Evolutionary conservation across 1,140 invertebrate genomes (phyloP).

Genomic region (Oreohelix idahoensis): DNA sequence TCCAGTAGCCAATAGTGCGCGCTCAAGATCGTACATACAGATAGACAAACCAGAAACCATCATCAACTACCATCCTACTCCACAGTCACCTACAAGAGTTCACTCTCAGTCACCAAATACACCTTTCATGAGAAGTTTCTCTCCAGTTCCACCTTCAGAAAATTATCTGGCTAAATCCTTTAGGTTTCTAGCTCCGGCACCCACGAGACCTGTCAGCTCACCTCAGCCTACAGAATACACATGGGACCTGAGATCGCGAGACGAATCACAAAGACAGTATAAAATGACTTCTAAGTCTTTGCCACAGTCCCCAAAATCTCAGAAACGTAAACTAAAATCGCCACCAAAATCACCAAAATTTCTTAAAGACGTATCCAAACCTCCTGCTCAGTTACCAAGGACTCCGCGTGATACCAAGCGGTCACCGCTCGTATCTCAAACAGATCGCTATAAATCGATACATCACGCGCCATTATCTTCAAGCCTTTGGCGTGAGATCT

Average conservation of each 20-base stretch:
- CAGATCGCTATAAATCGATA: not conserved
- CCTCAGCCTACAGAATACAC: not conserved
- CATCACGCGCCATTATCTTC: not conserved
- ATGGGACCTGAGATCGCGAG: not conserved
- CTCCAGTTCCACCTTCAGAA: not conserved
- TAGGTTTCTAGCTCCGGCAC: not conserved
- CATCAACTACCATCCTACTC: not conserved
- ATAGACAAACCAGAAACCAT: constrained; percentile 6
- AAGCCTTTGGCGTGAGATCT: not conserved
- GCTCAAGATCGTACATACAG: not conserved
- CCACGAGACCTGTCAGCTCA: not conserved
- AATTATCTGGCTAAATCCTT: not conserved
- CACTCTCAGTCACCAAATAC: not conserved
- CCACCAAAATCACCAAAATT: not conserved
- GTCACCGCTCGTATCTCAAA: not conserved
- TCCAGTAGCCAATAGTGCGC: not conserved
- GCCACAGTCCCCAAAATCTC: not conserved
- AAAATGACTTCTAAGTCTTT: not conserved
- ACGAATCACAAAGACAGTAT: too few species aligned
- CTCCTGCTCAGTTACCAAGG: not conserved
- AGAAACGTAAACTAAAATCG: not conserved
- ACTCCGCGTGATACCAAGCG: not conserved
- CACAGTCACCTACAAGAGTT: not conserved
- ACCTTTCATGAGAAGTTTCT: not conserved
- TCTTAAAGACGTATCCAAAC: not conserved